Percentiles rank a stretch among this genome's conserved stretches.
phyloP scores from a whole-genome alignment of 2,797 vertebrate genomes.

The Ficedula albicollis region DNA sequence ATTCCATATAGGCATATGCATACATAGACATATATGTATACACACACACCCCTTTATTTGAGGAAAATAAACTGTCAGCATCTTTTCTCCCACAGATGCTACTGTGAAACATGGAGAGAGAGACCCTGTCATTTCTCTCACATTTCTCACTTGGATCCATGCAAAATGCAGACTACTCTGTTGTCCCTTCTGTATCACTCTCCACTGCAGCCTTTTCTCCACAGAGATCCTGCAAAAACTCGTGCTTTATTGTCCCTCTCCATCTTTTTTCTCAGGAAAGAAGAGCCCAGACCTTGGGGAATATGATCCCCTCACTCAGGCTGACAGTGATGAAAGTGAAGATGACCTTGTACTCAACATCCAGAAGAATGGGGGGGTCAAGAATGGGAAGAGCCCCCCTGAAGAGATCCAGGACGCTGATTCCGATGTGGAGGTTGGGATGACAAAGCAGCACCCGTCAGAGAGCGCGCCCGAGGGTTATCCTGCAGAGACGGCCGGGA shows the following conservation, averaged over 20 bases:
- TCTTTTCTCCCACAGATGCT: not conserved
- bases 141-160: too few relatives aligned
- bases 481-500: conserved; percentile 61
- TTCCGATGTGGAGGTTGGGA: conserved; percentile 78
- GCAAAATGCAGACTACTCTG: not conserved
- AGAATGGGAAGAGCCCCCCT: conserved; percentile 77
- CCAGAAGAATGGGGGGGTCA: conserved; percentile 80
- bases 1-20: not conserved
- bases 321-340: conserved; percentile 95
- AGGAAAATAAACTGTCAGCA: not conserved
- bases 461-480: conserved; percentile 74
- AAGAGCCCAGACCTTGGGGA: conserved; percentile 93
- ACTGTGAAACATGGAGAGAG: not conserved
- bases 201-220: not conserved
- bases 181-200: not conserved
- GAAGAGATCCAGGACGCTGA: conserved; percentile 76
- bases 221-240: not conserved
- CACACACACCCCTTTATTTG: not conserved
- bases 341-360: conserved; percentile 95
- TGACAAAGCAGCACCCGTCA: conserved; percentile 76
- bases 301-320: conserved; percentile 96
- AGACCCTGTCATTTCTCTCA: not conserved
- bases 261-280: conserved; percentile 82
- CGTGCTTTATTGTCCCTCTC: not conserved
- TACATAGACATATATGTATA: not conserved